Base-by-base conservation (phyloP, 1,140 invertebrate species). In the Lepidostoma basale region DNA sequence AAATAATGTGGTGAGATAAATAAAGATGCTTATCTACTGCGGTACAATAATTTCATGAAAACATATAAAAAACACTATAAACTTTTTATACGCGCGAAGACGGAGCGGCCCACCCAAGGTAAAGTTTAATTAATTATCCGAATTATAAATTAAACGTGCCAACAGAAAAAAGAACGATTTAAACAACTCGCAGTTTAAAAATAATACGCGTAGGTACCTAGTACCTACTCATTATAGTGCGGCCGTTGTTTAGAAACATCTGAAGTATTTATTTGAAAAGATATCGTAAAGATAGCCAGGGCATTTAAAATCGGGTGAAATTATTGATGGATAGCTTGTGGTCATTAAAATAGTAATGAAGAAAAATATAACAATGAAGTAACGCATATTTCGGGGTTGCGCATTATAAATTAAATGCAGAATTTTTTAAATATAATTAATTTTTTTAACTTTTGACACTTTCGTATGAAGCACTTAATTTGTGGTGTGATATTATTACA, bases 21-120 rank as follows among this genome's bases (percentile, higher is more conserved):
- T 40, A 40, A 40, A 40, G 39, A 40, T 40, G 14, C 9, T 18
- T 40, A 40, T 40, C 20, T 5, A 47, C 20, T 40, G 20, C 20
- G 44, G 44, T 20, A 20, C 14, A 47, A 47, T 45, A n/a, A 36
- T 36, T 12, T 9, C 33, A 36, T n/a, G 1, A 36, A 36, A 36
- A 36, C 33, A 36, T 36, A 12, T 12, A 36, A 36, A 12, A 36
- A 36, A 36, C 33, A 36, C 9, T 36, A 36, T 12, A 36, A 36
- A 2, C 14, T 36, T 12, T 36, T n/a, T 36, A 1, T 36, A n/a
- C 1, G 9, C 14, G 5, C 5, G 5, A 36, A 54, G n/a, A n/a
- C n/a, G n/a, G n/a, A n/a, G n/a, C n/a, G n/a, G 49, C 49, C 49
- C 49, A 54, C 49, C 49, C 49, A 54, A 33, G 49, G 20, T 47